phyloP scores from a whole-genome alignment of 2,113 vertebrate genomes.

The Cisticola juncidis region DNA sequence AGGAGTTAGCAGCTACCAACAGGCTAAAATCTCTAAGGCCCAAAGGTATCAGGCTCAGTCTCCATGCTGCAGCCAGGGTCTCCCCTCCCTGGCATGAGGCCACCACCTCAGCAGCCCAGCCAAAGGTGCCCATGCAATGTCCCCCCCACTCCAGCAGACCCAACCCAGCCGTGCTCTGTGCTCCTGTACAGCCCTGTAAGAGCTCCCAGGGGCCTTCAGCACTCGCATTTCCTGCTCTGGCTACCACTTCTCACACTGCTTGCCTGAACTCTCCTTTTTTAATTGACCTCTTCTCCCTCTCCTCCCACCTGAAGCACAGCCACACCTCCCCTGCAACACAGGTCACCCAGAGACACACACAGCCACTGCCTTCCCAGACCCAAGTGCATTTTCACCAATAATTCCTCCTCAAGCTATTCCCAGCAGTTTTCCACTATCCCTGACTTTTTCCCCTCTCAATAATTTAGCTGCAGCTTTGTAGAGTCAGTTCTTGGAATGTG shows the following conservation, averaged over 20 bases:
- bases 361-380: not conserved
- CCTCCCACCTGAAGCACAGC: not conserved
- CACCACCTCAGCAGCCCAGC: not conserved
- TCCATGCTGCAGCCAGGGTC: not conserved
- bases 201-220: not conserved
- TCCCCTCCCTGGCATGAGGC: accelerated
- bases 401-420: not conserved
- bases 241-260: not conserved
- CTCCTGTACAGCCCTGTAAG: not conserved
- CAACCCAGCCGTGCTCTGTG: not conserved
- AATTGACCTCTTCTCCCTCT: not conserved
- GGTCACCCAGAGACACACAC: not conserved
- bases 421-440: not conserved
- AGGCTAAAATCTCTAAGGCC: too few relatives aligned
- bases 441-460: not conserved
- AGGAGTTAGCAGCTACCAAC: too few relatives aligned
- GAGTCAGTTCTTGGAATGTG: not conserved
- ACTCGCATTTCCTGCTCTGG: not conserved
- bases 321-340: accelerated
- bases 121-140: not conserved
- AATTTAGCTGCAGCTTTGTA: not conserved
- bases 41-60: too few relatives aligned
- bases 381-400: not conserved
- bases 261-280: not conserved
- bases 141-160: not conserved